Conservation (phyloP, 2,888 invertebrate genomes). For the Scaptodrosophila latifasciaeformis region DNA sequence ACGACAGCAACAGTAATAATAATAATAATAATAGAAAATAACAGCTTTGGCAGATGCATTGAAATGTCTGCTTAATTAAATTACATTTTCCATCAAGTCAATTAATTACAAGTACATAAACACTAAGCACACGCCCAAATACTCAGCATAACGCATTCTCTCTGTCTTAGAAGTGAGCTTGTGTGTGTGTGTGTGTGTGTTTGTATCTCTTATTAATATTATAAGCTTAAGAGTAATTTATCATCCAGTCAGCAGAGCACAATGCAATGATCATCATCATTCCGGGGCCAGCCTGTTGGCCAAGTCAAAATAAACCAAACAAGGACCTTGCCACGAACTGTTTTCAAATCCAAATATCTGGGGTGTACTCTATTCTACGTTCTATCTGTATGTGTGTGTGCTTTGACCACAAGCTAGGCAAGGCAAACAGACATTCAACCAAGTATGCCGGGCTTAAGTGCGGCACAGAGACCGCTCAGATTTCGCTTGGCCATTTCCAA, state of each 20-base stretch:
- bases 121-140: conserved; percentile 25
- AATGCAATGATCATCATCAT: background rate
- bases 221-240: conserved; percentile 65
- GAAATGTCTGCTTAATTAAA: conserved; percentile 66
- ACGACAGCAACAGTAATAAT: conserved; percentile 32
- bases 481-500: too few relatives aligned
- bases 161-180: background rate
- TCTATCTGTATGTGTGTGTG: too few relatives aligned
- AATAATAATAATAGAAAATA: background rate
- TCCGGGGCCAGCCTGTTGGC: too few relatives aligned
- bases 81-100: conserved; percentile 71
- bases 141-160: conserved; percentile 33
- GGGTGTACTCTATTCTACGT: too few relatives aligned
- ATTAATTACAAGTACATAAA: conserved; percentile 61
- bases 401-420: too few relatives aligned
- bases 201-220: conserved; percentile 60
- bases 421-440: background rate
- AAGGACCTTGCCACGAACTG: background rate
- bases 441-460: background rate
- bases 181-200: conserved; percentile 22
- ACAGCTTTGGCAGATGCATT: conserved; percentile 41
- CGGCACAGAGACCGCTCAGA: background rate
- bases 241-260: conserved; percentile 48
- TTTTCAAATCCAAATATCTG: background rate
- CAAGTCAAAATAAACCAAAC: too few relatives aligned